These are phyloP conservation scores for Cephus sareptanus DNA, from an alignment of 2,888 invertebrate genomes.

Conservation along the genomic window DNA sequence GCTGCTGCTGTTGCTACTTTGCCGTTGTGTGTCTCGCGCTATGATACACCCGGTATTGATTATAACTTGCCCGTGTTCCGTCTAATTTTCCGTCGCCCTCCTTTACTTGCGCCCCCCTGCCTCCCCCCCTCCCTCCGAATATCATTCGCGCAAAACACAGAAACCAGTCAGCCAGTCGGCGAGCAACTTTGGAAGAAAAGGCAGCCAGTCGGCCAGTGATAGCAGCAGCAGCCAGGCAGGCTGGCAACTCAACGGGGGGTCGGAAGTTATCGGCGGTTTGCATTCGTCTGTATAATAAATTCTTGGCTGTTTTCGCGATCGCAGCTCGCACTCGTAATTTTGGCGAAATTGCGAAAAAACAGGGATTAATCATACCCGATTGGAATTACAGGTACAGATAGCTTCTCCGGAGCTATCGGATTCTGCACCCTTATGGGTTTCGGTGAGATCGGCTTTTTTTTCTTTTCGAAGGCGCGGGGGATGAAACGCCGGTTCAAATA, in stretches of 20 bases:
- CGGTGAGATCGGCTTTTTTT: neutral
- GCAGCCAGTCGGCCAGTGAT: neutral
- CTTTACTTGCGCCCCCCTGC: slow-evolving; percentile 5
- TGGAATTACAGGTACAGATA: neutral
- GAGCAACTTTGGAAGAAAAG: neutral
- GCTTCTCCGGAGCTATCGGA: neutral
- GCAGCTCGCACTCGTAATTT: neutral
- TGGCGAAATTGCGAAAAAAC: neutral
- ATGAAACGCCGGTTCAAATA: neutral
- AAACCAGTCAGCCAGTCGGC: neutral
- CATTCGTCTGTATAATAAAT: slow-evolving; percentile 33
- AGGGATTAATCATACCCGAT: neutral
- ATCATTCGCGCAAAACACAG: neutral
- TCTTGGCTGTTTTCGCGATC: slow-evolving; percentile 7
- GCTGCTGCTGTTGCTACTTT: slow-evolving; percentile 43
- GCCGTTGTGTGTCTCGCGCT: slow-evolving; percentile 25
- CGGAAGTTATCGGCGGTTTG: slow-evolving; percentile 24
- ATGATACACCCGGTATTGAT: slow-evolving; percentile 52
- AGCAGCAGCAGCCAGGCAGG: neutral
- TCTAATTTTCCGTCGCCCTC: slow-evolving; percentile 14
- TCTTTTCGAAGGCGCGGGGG: neutral
- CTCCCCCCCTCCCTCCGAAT: neutral
- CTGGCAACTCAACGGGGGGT: slow-evolving; percentile 29
- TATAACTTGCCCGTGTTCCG: slow-evolving; percentile 39
- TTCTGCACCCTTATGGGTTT: neutral